Percentiles rank a stretch among this genome's conserved stretches.
phyloP scores from a whole-genome alignment of 2,888 invertebrate species.

The Nomada goodeniana region DNA sequence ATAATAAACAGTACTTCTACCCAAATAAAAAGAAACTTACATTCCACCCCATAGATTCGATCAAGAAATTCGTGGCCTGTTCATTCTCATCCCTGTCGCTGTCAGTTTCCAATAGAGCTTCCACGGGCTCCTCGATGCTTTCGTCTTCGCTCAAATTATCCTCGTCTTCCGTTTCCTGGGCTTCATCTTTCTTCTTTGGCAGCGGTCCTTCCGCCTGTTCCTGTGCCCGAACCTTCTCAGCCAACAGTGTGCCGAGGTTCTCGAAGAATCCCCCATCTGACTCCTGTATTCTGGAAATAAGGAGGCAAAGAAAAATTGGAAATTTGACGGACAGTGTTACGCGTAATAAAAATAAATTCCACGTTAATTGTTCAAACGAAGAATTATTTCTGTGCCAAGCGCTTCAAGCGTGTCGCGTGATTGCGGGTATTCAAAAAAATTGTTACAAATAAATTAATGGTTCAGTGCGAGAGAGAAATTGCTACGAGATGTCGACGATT shows the following conservation, averaged over 20 bases:
- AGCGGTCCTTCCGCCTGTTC: conserved; percentile 77
- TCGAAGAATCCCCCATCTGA: conserved; percentile 94
- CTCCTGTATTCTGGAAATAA: conserved; percentile 89
- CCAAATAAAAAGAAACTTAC: conserved; percentile 86
- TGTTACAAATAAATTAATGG: too few species aligned
- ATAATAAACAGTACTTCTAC: conserved; percentile 4
- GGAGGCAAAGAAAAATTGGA: not conserved
- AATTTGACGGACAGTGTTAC: not conserved
- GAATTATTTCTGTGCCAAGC: not conserved
- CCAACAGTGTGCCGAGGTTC: conserved; percentile 90
- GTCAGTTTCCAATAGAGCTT: conserved; percentile 87
- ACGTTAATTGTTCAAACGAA: not conserved
- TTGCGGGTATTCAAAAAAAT: not conserved
- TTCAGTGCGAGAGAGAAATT: not conserved
- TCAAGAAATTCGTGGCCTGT: conserved; percentile 87
- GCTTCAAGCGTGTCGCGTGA: not conserved
- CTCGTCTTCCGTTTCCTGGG: conserved; percentile 83
- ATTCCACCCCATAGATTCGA: conserved; percentile 89
- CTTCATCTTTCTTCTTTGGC: conserved; percentile 79
- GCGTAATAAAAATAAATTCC: not conserved
- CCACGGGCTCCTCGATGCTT: conserved; percentile 82
- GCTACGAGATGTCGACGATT: not conserved
- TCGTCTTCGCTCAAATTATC: conserved; percentile 67
- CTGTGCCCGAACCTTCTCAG: conserved; percentile 78
- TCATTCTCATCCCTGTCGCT: conserved; percentile 89